Base-by-base conservation (phyloP, 1,140 invertebrate species). In the Paracyclopina nana region DNA sequence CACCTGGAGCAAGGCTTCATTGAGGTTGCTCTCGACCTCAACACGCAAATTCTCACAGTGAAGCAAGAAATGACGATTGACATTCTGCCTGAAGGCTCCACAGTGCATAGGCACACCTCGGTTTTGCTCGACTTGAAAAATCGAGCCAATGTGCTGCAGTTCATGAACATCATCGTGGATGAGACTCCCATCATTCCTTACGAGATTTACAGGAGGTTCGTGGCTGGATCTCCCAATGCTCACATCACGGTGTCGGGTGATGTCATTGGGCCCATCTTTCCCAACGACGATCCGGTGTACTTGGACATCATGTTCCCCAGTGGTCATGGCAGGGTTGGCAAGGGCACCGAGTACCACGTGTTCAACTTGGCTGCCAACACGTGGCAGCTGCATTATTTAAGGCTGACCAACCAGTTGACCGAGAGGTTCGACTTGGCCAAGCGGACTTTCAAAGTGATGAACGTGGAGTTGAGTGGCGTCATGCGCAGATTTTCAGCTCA, bases 211-310 rank as follows among this genome's bases (percentile, higher is more conserved):
- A 62, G 73, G 49, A 60, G 70, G n/a, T 77, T 71, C 58, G 63
- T 76, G 14, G 73, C 66, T 52, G 73, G 71, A 4, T 70, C 68
- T 18, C 60, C 65, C 2, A 60, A 58, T 53, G 66, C 64, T 2
- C 58, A 59, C 29, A 58, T 75, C 12, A 62, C 64, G 16, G 26
- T 74, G 6, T 52, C 57, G 70, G 73, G 72, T 59, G 73, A 75
- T 62, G 63, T 76, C 4, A 67, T 74, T 30, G 73, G 72, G 1
- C 72, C 72, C 6, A 56, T 60, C 6, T 62, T 95, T 60, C 83
- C 84, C 0, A 82, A 50, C 9, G 52, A 50, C 29, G 31, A 41
- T 4, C 53, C 58, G 25, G 50, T 59, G 11, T 53, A 54, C 4
- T 30, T 55, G 38, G 54, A 55, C 14, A 27, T 55, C 11, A 58